phyloP scores from a whole-genome alignment of 2,797 vertebrate genomes.

The Hapalemur alaotrensis region DNA sequence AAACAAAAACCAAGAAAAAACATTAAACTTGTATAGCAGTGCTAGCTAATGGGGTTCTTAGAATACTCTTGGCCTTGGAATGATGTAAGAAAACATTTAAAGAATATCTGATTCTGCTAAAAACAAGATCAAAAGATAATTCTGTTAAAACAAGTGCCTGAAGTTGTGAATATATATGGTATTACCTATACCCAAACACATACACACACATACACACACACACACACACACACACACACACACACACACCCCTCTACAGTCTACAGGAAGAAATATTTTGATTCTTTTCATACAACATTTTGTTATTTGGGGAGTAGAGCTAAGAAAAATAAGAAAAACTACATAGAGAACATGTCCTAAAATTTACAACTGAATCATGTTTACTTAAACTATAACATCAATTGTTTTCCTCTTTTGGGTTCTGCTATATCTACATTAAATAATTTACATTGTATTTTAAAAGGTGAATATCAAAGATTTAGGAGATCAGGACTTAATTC shows the following conservation, averaged over 20 bases:
- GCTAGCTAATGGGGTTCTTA: background rate
- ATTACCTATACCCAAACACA: background rate
- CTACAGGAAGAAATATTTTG: slow-evolving; percentile 76
- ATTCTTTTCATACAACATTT: slow-evolving; percentile 78
- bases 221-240: background rate
- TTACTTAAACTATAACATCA: background rate
- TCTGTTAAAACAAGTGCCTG: slow-evolving; percentile 86
- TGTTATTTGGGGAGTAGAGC: slow-evolving; percentile 56
- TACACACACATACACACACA: background rate
- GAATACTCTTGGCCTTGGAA: slow-evolving; percentile 80
- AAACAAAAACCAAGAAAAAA: background rate
- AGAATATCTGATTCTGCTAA: slow-evolving; percentile 82
- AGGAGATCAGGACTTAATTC: background rate
- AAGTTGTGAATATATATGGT: slow-evolving; percentile 67
- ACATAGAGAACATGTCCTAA: background rate
- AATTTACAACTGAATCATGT: slow-evolving; percentile 11
- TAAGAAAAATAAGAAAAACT: background rate
- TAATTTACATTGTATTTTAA: background rate
- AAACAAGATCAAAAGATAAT: slow-evolving; percentile 83
- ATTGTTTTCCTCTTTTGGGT: background rate
- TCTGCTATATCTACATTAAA: background rate
- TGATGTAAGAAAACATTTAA: slow-evolving; percentile 37
- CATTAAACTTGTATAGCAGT: background rate
- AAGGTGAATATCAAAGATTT: background rate
- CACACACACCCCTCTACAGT: slow-evolving; percentile 12